phyloP scores from a whole-genome alignment of 2,888 invertebrate species.

The Cynaeus angustus region DNA sequence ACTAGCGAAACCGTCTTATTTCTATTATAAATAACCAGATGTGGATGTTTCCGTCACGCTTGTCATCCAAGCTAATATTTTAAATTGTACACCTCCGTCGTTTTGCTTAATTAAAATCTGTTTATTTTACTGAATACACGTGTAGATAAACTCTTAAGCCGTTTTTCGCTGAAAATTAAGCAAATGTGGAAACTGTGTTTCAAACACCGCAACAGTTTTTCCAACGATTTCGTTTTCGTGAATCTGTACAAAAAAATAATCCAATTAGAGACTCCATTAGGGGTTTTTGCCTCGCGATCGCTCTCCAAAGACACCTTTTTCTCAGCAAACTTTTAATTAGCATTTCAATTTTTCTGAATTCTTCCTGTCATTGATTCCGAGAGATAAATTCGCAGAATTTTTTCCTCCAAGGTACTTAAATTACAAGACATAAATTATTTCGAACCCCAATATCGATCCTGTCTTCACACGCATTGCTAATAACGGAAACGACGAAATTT shows the following conservation, averaged over 20 bases:
- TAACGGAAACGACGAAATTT: conserved; percentile 29
- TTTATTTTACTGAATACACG: too few relatives aligned
- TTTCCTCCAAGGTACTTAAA: conserved; percentile 15
- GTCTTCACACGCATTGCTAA: conserved; percentile 27
- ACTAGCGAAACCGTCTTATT: too few relatives aligned
- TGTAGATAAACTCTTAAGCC: too few relatives aligned
- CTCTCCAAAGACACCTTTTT: conserved; percentile 7
- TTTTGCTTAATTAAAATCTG: too few relatives aligned
- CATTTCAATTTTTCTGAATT: conserved; percentile 22
- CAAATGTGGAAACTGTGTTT: too few relatives aligned
- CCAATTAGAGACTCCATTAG: conserved; percentile 36
- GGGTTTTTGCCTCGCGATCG: conserved; percentile 14
- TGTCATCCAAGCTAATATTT: too few relatives aligned
- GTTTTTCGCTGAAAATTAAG: too few relatives aligned
- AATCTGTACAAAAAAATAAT: conserved; percentile 26
- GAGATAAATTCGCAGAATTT: conserved; percentile 13
- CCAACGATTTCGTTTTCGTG: conserved; percentile 6
- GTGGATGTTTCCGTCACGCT: too few relatives aligned
- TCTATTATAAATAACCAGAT: too few relatives aligned
- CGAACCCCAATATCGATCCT: conserved; percentile 25
- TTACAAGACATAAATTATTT: conserved; percentile 41
- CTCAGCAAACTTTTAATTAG: conserved; percentile 28
- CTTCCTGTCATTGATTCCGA: not conserved
- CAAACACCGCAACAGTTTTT: not conserved
- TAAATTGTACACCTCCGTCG: too few relatives aligned